Base-by-base conservation (phyloP, 2,113 vertebrate genomes). In the Semnornis frantzii region DNA sequence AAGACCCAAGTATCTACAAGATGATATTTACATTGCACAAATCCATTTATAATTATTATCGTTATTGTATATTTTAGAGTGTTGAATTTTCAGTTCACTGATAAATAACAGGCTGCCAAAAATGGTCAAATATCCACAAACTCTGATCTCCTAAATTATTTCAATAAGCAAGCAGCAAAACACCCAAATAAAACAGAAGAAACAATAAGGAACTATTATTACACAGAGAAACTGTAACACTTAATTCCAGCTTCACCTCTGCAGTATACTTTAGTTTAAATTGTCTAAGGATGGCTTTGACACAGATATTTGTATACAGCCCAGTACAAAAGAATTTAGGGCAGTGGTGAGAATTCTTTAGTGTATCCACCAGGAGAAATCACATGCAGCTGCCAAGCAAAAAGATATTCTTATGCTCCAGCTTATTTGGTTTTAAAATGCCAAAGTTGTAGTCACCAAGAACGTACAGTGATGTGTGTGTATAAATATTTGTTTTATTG, bases 401-500 rank as follows among this genome's bases (percentile, higher is more conserved):
- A 95, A 90, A 46, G 44, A 59, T 55, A 48, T 87, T 54, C n/a
- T 79, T 64, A 15, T 74, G 69, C 80, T 90, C 88, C 93, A 90
- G 79, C 62, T 92, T 88, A 68, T 86, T 93, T 94, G 76, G 57
- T 63, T 93, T 79, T 46, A 37, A 74, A 74, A 74, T 78, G 93
- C 93, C 93, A 77, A 88, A 93, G 79, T 2, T 74, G 80, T 82
- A 30, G 28, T 90, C 64, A 80, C 72, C 73, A 85, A 76, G 92
- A 92, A 79, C 25, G 79, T 14, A 34, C 48, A 6, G 58, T 52
- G 85, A 85, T 77, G 82, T 2, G 3, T 28, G 76, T 11, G 66
- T 31, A n/a, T 94, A 96, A 96, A 96, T 94, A 96, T 96, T 96
- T 96, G 90, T 27, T 52, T 83, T 76, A 96, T 95, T 95, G 93